Conservation (phyloP, 2,797 vertebrate species). For the Uromys caudimaculatus region DNA sequence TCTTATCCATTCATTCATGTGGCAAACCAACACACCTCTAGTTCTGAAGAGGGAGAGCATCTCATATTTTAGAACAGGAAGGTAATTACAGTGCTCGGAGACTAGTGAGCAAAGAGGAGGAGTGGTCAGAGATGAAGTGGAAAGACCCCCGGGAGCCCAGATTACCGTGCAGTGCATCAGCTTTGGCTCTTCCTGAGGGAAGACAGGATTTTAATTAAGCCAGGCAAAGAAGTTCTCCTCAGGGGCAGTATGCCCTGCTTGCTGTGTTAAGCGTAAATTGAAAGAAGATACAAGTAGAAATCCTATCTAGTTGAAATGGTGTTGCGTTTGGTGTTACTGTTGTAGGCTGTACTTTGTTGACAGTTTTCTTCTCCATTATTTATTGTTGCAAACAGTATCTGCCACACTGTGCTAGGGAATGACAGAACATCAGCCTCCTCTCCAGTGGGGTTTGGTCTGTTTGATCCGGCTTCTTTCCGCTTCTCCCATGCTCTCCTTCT, state of each 20-base stretch:
- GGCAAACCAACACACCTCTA: background rate
- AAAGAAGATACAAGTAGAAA: background rate
- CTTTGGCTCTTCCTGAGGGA: constrained; percentile 1
- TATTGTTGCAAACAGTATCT: background rate
- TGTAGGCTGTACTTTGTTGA: background rate
- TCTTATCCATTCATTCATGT: background rate
- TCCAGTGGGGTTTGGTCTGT: too few relatives aligned
- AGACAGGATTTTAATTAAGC: background rate
- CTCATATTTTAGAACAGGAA: background rate
- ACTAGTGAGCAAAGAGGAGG: too few relatives aligned
- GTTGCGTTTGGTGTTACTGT: background rate
- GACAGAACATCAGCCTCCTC: too few relatives aligned
- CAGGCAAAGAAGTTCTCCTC: background rate
- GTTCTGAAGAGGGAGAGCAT: background rate
- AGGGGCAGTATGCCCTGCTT: background rate
- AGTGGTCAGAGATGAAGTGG: background rate
- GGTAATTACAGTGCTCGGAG: background rate
- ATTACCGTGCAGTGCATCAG: fast-evolving
- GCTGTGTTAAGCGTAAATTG: background rate
- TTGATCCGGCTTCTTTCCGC: background rate
- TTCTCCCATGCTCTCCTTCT: background rate
- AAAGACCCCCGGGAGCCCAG: background rate
- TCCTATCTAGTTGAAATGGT: background rate
- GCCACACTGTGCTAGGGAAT: background rate
- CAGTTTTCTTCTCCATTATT: background rate